These are phyloP conservation scores for Chaenogobius annularis DNA, from an alignment of 2,113 vertebrate species.

Conservation along the genomic window DNA sequence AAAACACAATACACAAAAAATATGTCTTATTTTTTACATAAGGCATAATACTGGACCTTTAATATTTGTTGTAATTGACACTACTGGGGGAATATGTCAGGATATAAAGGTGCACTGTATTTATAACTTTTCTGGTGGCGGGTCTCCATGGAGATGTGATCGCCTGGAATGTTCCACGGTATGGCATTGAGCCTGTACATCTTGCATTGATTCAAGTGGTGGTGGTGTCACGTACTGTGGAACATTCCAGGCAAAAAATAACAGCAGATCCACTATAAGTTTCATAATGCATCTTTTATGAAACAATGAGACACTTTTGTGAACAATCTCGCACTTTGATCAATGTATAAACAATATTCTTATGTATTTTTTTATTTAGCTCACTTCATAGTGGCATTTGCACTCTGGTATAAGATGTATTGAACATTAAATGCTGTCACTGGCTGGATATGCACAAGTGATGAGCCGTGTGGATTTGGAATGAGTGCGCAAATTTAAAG, in stretches of 20 bases:
- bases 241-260: not conserved
- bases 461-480: too few relatives aligned
- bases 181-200: not conserved
- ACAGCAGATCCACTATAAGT: not conserved
- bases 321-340: conserved; percentile 6
- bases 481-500: not conserved
- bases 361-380: not conserved
- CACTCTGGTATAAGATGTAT: not conserved
- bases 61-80: not conserved
- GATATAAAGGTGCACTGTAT: not conserved
- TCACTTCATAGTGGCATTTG: not conserved
- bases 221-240: too few relatives aligned
- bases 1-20: too few relatives aligned
- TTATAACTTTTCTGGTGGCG: not conserved
- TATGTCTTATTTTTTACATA: too few relatives aligned
- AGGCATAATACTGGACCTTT: not conserved
- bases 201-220: too few relatives aligned
- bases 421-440: not conserved
- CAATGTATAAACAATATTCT: not conserved
- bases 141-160: too few relatives aligned
- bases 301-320: conserved; percentile 2
- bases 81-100: not conserved
- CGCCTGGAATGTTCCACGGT: not conserved
- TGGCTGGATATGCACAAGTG: not conserved
- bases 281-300: not conserved